Base-by-base conservation (phyloP, 2,888 invertebrate genomes). In the Lacanobia wlatinum region DNA sequence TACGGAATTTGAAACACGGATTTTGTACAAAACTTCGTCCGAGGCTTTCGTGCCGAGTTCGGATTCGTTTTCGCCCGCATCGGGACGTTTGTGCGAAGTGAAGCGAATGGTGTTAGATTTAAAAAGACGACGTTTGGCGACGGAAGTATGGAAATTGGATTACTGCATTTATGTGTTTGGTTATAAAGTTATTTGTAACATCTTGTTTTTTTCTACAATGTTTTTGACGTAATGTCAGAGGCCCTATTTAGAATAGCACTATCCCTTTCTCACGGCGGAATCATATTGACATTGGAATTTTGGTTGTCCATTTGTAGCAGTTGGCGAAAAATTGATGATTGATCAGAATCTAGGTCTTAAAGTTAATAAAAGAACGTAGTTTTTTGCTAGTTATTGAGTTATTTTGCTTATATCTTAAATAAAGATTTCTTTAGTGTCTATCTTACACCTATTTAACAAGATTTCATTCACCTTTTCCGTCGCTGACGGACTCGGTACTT, bases 1-100 rank as follows among this genome's bases (percentile, higher is more conserved):
- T 67, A 34, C 50, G 73, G 72, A 84, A 84, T 78, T 80, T 76
- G 70, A 77, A 77, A 80, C 78, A 72, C 55, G 59, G 80, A 69
- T 76, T 64, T 67, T 23, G 60, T 67, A 56, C 55, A 52, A 70
- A 64, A 84, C 73, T 80, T 60, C 28, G 65, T 48, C 55, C 34
- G 68, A 64, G 73, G 55, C 70, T 73, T 78, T 59, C 23, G 68
- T 73, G 43, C 16, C 50, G n/a, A 68, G 63, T 73, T 40, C 52
- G 62, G 38, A 71, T 80, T 71, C 66, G 62, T 73, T 83, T 82
- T 58, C 53, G 46, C 73, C 84, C 75, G 78, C 70, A 83, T 78
- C 38, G 38, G 52, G 18, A 52, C 43, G 65, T 58, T 71, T 61
- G 66, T 52, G 43, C 14, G 14, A 43, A 43, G 43, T 43, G 48